Base-by-base conservation (phyloP, 2,888 invertebrate genomes). In the Aleiodes alternator region DNA sequence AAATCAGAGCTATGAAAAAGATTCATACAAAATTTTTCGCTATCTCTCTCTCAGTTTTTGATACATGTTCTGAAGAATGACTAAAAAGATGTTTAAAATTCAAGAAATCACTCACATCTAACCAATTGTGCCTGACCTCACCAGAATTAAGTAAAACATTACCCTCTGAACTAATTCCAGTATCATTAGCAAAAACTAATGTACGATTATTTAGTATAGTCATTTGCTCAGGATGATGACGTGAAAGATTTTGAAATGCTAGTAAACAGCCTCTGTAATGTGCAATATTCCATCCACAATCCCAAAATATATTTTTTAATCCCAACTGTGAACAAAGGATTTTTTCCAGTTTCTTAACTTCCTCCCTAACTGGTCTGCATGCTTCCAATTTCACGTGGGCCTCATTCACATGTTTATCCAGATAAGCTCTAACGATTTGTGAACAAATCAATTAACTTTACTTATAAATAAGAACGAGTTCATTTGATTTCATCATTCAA, bases 41-140 rank as follows among this genome's bases (percentile, higher is more conserved):
- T 34, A 34, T 34, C 34, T 34, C 6, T 34, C 6, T 6, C 34
- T 4, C 2, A 34, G 34, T 34, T 6, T 34, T 34, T 6, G 34
- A 34, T 4, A 34, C 6, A 34, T 23, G 4, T 34, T 4, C 4
- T 34, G 34, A 34, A 34, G 34, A 34, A 34, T 34, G 6, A 34
- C 6, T 6, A 34, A 0, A 6, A 34, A 34, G 34, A 34, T 34
- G 34, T 6, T 69, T 64, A 38, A n/a, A 4, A 66, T 29, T 70
- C 66, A 16, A 29, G 56, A 9, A 43, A 43, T 43, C 43, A 90
- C 94, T 93, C 90, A 97, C 96, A 90, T 96, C 96, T 76, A 97
- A 91, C 98, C 98, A 98, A 90, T 96, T 97, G 85, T 96, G 94
- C 76, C 97, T 92, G 51, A 98, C 98, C 92, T 98, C 98, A 51